Conservation (phyloP, 1,140 invertebrate genomes). For the Drosophila melanica region DNA sequence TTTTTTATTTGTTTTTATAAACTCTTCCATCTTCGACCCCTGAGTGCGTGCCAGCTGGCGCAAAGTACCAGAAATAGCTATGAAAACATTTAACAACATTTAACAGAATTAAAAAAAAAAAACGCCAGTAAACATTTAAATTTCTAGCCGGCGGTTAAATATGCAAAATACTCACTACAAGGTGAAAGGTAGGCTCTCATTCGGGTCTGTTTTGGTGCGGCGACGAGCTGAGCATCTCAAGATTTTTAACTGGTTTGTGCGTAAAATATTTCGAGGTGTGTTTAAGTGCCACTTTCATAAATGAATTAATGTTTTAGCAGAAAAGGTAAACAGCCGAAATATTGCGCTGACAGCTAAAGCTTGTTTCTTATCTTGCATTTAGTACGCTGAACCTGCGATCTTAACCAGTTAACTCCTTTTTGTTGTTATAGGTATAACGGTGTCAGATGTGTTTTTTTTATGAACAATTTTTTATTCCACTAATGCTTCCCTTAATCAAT, state of each 20-base stretch:
- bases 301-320: not conserved
- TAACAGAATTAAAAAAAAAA: slow-evolving; percentile 3
- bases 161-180: slow-evolving; percentile 2
- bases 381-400: slow-evolving; percentile 28
- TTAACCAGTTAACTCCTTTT: slow-evolving; percentile 15
- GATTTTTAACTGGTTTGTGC: slow-evolving; percentile 12
- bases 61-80: slow-evolving; percentile 23
- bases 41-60: slow-evolving; percentile 28
- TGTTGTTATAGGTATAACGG: not conserved
- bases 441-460: not conserved
- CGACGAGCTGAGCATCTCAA: not conserved
- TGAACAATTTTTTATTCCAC: not conserved
- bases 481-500: not conserved
- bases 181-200: slow-evolving; percentile 16
- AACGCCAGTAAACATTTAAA: slow-evolving; percentile 8
- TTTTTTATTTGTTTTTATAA: not conserved
- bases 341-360: not conserved
- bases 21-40: slow-evolving; percentile 9
- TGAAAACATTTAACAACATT: slow-evolving; percentile 9
- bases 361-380: slow-evolving; percentile 13
- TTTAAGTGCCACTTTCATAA: not conserved
- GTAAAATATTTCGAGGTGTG: not conserved
- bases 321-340: not conserved
- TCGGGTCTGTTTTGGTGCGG: slow-evolving; percentile 1
- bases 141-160: slow-evolving; percentile 20